phyloP scores from a whole-genome alignment of 2,113 vertebrate genomes.

The Macroglossus sobrinus region DNA sequence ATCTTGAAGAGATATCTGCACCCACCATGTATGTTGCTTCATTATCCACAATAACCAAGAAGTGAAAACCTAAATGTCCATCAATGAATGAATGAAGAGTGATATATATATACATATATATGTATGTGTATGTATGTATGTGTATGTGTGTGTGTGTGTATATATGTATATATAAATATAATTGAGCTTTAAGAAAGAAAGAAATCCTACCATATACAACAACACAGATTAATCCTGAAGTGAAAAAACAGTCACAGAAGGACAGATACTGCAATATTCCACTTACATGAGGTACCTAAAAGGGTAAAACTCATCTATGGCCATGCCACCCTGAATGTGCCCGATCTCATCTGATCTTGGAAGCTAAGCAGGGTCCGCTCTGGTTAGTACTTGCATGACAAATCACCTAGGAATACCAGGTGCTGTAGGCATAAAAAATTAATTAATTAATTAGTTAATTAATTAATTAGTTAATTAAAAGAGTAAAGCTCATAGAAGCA shows the following conservation, averaged over 20 bases:
- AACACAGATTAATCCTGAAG: background rate
- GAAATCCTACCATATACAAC: background rate
- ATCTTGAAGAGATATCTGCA: too few species aligned
- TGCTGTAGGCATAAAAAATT: too few species aligned
- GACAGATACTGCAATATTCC: background rate
- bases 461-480: background rate
- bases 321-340: too few species aligned
- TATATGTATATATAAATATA: background rate
- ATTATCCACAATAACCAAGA: background rate
- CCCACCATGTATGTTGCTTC: too few species aligned
- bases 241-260: background rate
- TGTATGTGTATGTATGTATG: too few species aligned
- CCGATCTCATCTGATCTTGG: too few species aligned
- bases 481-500: background rate
- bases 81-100: background rate
- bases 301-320: background rate
- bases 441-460: too few species aligned
- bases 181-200: background rate
- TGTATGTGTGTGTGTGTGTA: too few species aligned
- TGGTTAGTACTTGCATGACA: too few species aligned
- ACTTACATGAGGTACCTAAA: background rate
- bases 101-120: background rate
- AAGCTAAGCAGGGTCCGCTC: too few species aligned
- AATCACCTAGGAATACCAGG: too few species aligned
- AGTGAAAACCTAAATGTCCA: background rate